A percentile compares a stretch with the other conserved stretches of the same genome.
These are phyloP conservation scores for Pogona vitticeps DNA, from an alignment of 2,113 vertebrate species.

Conservation along the genomic window DNA sequence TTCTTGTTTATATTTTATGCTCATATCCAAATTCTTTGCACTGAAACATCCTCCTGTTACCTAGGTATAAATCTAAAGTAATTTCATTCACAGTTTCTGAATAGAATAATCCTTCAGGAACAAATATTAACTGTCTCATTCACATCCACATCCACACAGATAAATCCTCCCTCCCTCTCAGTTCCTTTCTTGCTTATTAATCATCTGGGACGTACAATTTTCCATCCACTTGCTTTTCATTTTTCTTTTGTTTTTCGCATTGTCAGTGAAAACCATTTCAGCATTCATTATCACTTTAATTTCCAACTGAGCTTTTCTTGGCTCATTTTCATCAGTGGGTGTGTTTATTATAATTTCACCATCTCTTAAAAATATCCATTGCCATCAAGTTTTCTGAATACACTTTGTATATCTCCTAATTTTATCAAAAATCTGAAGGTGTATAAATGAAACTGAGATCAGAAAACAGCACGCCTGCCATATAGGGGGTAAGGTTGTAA, in stretches of 20 bases:
- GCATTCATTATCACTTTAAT: conserved; percentile 73
- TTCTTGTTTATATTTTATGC: conserved; percentile 32
- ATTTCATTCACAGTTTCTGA: conserved; percentile 51
- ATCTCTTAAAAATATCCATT: conserved; percentile 63
- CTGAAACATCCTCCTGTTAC: conserved; percentile 67
- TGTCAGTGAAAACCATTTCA: conserved; percentile 74
- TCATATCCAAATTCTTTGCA: conserved; percentile 34
- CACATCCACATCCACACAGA: background rate
- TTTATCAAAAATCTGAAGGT: background rate
- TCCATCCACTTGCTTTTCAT: conserved; percentile 47
- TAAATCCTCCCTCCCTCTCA: conserved; percentile 46
- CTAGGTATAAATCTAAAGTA: conserved; percentile 63
- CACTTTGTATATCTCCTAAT: conserved; percentile 27
- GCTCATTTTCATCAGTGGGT: conserved; percentile 67
- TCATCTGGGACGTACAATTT: conserved; percentile 68
- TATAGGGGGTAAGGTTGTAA: conserved; percentile 24
- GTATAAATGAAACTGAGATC: conserved; percentile 29
- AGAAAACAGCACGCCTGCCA: conserved; percentile 34
- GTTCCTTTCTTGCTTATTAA: conserved; percentile 58
- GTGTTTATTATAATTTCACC: conserved; percentile 62
- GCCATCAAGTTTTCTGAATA: conserved; percentile 37
- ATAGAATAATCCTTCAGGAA: background rate
- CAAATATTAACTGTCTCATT: background rate
- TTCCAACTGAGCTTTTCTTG: conserved; percentile 61
- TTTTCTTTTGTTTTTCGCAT: conserved; percentile 59